Percentiles rank a stretch among this genome's conserved stretches.
Evolutionary conservation across 2,797 vertebrate species (phyloP).

Genomic region (Peromyscus melanophrys): DNA sequence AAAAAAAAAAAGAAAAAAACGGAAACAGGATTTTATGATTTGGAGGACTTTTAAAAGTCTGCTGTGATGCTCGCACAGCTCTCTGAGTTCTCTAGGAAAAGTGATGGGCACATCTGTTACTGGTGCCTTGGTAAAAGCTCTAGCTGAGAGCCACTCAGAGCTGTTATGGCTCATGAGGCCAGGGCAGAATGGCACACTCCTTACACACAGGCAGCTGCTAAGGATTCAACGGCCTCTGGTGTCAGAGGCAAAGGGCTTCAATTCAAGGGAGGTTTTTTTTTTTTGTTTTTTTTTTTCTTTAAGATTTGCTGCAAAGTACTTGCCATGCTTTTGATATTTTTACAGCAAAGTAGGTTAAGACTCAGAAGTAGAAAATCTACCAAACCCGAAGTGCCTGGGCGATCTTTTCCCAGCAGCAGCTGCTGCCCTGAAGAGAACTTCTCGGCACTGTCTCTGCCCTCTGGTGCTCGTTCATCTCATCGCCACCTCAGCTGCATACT

Average conservation of each 20-base stretch:
- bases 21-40: constrained; percentile 31
- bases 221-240: background rate
- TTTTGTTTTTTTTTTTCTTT: background rate
- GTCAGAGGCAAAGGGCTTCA: constrained; percentile 55
- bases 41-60: background rate
- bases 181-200: background rate
- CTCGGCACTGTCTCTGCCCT: background rate
- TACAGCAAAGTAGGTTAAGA: background rate
- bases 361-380: constrained; percentile 26
- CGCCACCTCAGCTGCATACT: background rate
- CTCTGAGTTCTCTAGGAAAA: constrained; percentile 32
- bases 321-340: constrained; percentile 17
- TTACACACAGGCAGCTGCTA: accelerated
- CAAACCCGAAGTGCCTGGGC: background rate
- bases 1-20: background rate
- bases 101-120: background rate
- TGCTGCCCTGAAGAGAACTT: background rate
- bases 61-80: background rate
- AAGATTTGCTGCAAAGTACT: constrained; percentile 34
- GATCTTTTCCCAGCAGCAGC: background rate
- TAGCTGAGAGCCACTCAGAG: background rate
- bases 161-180: background rate
- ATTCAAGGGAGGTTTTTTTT: background rate
- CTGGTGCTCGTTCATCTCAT: background rate
- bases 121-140: background rate